Evolutionary conservation across 1,140 invertebrate genomes (phyloP).

Genomic region (Drosophila athabasca): DNA sequence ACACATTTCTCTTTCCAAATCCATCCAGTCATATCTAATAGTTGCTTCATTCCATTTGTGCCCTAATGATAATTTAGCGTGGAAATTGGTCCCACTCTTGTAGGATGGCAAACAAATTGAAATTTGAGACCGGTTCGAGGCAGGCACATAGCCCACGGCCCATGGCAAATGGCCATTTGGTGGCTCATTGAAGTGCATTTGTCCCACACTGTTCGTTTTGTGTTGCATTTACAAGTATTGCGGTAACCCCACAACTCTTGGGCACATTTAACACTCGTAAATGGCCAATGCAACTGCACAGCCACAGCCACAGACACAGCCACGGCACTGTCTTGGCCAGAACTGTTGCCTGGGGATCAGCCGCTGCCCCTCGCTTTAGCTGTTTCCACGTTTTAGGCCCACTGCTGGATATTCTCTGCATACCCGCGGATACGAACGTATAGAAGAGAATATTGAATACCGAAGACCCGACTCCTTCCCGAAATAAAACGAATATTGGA

Average conservation of each 20-base stretch:
- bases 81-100: too few species aligned
- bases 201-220: slow-evolving; percentile 22
- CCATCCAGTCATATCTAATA: too few species aligned
- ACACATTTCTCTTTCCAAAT: too few species aligned
- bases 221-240: slow-evolving; percentile 16
- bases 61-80: too few species aligned
- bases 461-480: too few species aligned
- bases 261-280: slow-evolving; percentile 59
- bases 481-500: too few species aligned
- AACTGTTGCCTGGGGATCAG: neutral
- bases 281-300: slow-evolving; percentile 9
- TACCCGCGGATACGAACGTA: too few species aligned
- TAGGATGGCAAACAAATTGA: neutral
- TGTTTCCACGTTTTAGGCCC: slow-evolving; percentile 2
- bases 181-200: slow-evolving; percentile 25
- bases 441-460: too few species aligned
- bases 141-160: slow-evolving; percentile 7
- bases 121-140: slow-evolving; percentile 19
- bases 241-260: slow-evolving; percentile 19
- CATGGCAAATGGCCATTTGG: slow-evolving; percentile 32
- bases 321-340: slow-evolving; percentile 26
- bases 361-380: neutral
- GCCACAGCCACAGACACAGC: neutral
- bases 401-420: neutral
- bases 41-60: too few species aligned